Conservation (phyloP, 2,797 vertebrate genomes). For the Euthynnus affinis region DNA sequence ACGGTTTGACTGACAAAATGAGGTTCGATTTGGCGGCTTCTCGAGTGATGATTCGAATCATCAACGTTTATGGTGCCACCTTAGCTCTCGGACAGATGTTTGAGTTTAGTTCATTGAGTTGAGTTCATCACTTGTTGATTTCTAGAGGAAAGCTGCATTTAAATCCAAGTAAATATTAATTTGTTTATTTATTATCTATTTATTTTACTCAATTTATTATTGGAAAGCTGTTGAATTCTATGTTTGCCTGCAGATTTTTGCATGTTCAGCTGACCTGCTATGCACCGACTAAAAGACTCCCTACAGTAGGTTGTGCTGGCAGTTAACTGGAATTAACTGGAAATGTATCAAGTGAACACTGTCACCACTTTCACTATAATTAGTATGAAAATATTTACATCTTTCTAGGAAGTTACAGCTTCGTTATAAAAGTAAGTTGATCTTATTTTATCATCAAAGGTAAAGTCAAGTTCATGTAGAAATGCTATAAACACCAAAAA, state of each 20-base stretch:
- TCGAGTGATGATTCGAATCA: too few species aligned
- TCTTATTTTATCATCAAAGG: not conserved
- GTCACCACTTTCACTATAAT: not conserved
- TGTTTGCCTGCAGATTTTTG: not conserved
- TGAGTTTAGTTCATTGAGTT: not conserved
- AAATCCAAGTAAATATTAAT: not conserved
- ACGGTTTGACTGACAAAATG: not conserved
- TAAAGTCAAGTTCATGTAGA: not conserved
- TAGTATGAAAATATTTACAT: not conserved
- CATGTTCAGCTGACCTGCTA: not conserved
- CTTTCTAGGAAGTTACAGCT: too few species aligned
- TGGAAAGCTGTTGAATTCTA: not conserved
- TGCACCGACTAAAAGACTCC: not conserved
- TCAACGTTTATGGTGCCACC: not conserved
- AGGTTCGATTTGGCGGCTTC: too few species aligned
- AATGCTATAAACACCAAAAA: not conserved
- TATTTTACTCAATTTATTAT: not conserved
- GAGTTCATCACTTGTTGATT: not conserved
- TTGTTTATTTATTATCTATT: not conserved
- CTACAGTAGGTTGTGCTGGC: not conserved
- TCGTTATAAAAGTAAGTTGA: not conserved
- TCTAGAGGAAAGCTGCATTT: too few species aligned
- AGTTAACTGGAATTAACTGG: not conserved
- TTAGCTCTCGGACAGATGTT: not conserved
- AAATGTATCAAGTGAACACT: not conserved